These are phyloP conservation scores for Cyrtorhinus lividipennis DNA, from an alignment of 1,140 invertebrate genomes.

Conservation along the genomic window DNA sequence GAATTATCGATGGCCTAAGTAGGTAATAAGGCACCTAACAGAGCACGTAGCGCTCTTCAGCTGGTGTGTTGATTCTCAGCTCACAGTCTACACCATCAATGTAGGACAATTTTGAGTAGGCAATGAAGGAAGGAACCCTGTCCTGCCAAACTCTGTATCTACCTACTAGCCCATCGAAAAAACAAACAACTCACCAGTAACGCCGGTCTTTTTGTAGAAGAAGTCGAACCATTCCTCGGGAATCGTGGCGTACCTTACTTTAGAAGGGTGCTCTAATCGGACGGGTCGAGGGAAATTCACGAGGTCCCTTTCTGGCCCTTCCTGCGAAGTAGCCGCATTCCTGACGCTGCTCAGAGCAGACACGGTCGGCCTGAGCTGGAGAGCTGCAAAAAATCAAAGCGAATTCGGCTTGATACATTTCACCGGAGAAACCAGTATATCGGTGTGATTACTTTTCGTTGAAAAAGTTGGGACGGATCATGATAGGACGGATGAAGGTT, in stretches of 20 bases:
- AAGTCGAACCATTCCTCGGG: conserved; percentile 90
- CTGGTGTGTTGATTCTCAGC: too few relatives aligned
- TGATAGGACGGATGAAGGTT: neutral
- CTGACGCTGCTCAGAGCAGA: conserved; percentile 1
- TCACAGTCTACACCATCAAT: too few relatives aligned
- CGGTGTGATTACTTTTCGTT: neutral
- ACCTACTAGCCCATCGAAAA: too few relatives aligned
- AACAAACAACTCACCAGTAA: conserved; percentile 45
- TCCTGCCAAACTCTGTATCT: too few relatives aligned
- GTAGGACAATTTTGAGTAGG: too few relatives aligned
- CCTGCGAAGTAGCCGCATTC: neutral
- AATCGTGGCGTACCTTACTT: conserved; percentile 72
- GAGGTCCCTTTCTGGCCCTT: conserved; percentile 36
- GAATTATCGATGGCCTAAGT: too few relatives aligned
- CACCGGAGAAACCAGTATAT: neutral
- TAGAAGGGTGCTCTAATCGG: conserved; percentile 45
- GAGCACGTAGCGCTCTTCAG: too few relatives aligned
- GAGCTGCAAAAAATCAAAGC: neutral
- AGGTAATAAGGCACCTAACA: too few relatives aligned
- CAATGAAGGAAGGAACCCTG: too few relatives aligned
- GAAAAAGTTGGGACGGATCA: neutral
- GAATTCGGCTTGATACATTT: neutral
- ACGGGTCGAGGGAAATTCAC: conserved; percentile 53
- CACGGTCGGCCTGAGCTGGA: conserved; percentile 10
- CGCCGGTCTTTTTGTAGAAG: conserved; percentile 91